A percentile compares a stretch with the other conserved stretches of the same genome.
These are phyloP conservation scores for Pachliopta kotzebuea DNA, from an alignment of 2,888 invertebrate genomes.

Conservation along the genomic window DNA sequence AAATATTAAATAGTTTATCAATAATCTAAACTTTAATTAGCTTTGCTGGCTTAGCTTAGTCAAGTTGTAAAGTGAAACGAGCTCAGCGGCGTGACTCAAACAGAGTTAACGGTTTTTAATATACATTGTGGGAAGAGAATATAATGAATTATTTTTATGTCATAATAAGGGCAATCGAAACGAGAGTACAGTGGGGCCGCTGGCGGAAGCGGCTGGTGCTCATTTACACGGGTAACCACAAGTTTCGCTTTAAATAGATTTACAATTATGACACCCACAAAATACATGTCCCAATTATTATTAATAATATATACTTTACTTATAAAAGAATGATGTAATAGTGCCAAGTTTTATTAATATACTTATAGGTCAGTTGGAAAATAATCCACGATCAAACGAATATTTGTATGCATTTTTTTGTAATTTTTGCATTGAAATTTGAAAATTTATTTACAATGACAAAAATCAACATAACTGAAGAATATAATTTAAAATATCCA, in stretches of 20 bases:
- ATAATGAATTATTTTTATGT: constrained; percentile 60
- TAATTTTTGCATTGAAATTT: too few relatives aligned
- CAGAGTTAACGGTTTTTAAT: constrained; percentile 46
- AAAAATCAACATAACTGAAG: too few relatives aligned
- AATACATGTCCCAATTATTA: background rate
- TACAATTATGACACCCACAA: background rate
- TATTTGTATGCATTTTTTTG: too few relatives aligned
- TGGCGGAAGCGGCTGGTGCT: constrained; percentile 40
- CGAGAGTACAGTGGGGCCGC: constrained; percentile 42
- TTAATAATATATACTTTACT: background rate
- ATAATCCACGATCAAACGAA: background rate
- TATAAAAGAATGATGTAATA: background rate
- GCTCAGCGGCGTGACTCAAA: constrained; percentile 39
- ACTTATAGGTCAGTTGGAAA: background rate
- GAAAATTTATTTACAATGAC: too few relatives aligned
- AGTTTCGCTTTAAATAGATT: background rate
- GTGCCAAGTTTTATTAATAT: background rate
- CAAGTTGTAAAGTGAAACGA: constrained; percentile 30
- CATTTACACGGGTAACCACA: constrained; percentile 32
- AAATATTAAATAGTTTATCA: background rate
- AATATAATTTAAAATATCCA: too few relatives aligned
- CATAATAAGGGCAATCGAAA: constrained; percentile 58
- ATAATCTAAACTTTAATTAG: background rate
- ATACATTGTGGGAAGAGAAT: constrained; percentile 49
- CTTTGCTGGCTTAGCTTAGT: background rate